Base-by-base conservation (phyloP, 2,797 vertebrate genomes). In the Acrocephalus scirpaceus region DNA sequence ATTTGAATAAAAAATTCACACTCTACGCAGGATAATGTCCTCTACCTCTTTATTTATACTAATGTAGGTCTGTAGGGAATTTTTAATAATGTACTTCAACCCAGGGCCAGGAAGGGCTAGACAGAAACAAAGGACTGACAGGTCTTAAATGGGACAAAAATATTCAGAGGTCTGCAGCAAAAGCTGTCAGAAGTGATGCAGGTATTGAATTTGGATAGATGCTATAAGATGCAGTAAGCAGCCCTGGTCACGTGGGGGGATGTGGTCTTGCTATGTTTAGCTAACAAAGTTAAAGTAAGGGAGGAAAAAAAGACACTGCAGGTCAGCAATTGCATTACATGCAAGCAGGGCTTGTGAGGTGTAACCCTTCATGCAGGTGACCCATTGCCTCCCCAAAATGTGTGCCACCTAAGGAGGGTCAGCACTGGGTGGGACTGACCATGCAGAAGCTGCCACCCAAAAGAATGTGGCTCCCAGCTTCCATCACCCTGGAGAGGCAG, bases 1-100 rank as follows among this genome's bases (percentile, higher is more conserved):
- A 97, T 98, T 97, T 97, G 96, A 98, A 97, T 97, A 97, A 98
- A 98, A 98, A 98, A 97, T 96, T 96, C 96, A 90, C 91, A 96
- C 91, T 97, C 96, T 95, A 58, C 23, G 5, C 70, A 93, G 91
- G 94, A 97, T 97, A 97, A 97, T 96, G 90, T 97, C 95, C 89
- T 96, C 73, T 96, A 96, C 76, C 73, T 97, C 83, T 82, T 97
- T 97, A 97, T 97, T 98, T 98, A 96, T 96, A 97, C 95, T 97
- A 97, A 96, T 97, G 81, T 62, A 97, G 81, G 48, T 96, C 95
- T 97, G 64, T 94, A 83, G 96, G 82, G 73, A 96, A 96, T 97
- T 96, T 97, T 96, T 97, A 97, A 97, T 97, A 70, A 97, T 22
- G 38, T 57, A 62, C 50, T 91, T 96, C 79, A 94, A 83, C 71